phyloP scores from a whole-genome alignment of 2,797 vertebrate genomes.

The Eidolon dupreanum region DNA sequence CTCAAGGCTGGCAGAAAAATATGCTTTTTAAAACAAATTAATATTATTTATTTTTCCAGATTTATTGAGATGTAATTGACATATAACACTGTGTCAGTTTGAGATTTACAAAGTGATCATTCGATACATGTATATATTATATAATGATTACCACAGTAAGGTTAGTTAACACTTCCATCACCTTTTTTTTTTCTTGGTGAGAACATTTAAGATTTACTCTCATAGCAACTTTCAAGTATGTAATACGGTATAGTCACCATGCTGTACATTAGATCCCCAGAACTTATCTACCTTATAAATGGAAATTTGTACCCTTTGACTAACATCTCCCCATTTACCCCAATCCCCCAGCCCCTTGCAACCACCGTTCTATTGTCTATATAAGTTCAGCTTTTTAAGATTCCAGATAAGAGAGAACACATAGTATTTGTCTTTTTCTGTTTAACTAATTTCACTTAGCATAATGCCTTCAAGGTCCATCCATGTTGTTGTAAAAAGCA shows the following conservation, averaged over 20 bases:
- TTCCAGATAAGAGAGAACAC: not conserved
- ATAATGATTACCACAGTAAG: not conserved
- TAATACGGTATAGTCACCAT: not conserved
- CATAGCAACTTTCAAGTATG: not conserved
- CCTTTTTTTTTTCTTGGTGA: not conserved
- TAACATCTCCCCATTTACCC: not conserved
- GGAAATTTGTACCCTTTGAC: not conserved
- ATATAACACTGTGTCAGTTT: not conserved
- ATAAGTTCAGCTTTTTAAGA: not conserved
- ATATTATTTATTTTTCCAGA: not conserved
- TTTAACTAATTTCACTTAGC: not conserved
- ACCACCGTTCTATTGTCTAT: not conserved
- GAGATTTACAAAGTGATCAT: not conserved
- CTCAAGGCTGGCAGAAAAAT: not conserved
- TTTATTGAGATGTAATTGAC: not conserved
- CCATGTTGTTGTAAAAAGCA: not conserved
- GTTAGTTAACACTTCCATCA: not conserved
- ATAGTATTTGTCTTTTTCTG: not conserved
- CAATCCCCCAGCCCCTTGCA: not conserved
- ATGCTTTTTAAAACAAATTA: not conserved
- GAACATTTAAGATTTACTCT: not conserved
- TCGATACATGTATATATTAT: not conserved
- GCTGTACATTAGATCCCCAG: not conserved
- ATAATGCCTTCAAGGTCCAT: not conserved
- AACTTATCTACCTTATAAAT: not conserved